phyloP scores from a whole-genome alignment of 2,888 invertebrate genomes.

The Rhaphigaster nebulosa region DNA sequence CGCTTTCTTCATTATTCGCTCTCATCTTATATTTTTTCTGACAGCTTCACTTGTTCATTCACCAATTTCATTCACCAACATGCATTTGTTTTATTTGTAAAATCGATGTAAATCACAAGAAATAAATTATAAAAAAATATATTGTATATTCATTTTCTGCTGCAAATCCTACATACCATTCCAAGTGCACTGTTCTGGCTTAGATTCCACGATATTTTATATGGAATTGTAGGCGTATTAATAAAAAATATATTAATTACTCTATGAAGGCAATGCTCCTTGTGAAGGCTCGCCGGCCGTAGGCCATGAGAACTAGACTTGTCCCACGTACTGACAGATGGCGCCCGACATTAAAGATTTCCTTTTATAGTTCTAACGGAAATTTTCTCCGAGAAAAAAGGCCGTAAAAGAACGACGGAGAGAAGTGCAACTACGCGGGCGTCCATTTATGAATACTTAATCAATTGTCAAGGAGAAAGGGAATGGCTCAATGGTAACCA shows the following conservation, averaged over 20 bases:
- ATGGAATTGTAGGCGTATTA: background rate
- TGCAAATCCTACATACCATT: background rate
- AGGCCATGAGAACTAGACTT: slow-evolving; percentile 26
- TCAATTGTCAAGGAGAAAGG: slow-evolving; percentile 38
- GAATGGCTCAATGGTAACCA: background rate
- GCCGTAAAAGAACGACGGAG: background rate
- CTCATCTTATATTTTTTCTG: no score
- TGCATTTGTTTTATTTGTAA: no score
- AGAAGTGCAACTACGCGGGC: background rate
- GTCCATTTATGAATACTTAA: slow-evolving; percentile 15
- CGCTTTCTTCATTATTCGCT: no score
- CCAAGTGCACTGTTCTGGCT: background rate
- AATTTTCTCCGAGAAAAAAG: background rate
- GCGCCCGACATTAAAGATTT: background rate
- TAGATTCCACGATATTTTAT: background rate
- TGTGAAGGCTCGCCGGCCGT: background rate
- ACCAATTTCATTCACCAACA: no score
- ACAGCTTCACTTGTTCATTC: no score
- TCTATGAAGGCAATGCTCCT: background rate
- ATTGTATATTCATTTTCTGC: no score
- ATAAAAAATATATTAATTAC: background rate
- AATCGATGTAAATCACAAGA: no score
- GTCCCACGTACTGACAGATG: slow-evolving; percentile 30
- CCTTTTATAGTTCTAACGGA: slow-evolving; percentile 12
- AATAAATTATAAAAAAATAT: no score